Percentiles rank a stretch among this genome's conserved stretches.
phyloP scores from a whole-genome alignment of 2,113 vertebrate species.

The Erythrocebus patas region DNA sequence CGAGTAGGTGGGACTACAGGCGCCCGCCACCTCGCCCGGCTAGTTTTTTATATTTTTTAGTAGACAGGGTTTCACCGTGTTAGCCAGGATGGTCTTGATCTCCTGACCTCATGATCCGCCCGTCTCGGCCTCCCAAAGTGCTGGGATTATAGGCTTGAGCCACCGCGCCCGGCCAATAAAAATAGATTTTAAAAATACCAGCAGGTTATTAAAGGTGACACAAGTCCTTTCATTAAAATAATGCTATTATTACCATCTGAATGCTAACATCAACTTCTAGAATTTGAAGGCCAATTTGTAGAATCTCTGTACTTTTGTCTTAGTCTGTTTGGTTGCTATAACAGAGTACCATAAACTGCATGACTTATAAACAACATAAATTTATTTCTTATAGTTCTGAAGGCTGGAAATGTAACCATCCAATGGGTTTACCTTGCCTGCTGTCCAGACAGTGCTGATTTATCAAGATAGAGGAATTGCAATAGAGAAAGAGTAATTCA shows the following conservation, averaged over 20 bases:
- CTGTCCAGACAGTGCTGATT: too few species aligned
- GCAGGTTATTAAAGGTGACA: background rate
- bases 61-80: too few species aligned
- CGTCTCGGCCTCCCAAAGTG: too few species aligned
- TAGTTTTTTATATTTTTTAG: too few species aligned
- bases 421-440: too few species aligned
- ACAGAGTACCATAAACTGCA: background rate
- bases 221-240: background rate
- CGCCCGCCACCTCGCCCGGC: too few species aligned
- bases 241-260: background rate
- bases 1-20: too few species aligned
- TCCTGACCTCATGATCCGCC: too few species aligned
- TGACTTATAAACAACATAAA: background rate
- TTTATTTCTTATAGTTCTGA: background rate
- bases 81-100: too few species aligned
- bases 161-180: background rate
- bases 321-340: background rate
- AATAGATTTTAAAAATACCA: background rate
- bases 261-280: background rate
- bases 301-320: background rate
- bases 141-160: too few species aligned
- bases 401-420: background rate
- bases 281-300: background rate
- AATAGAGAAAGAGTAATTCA: too few species aligned
- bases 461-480: too few species aligned